Evolutionary conservation across 2,113 vertebrate genomes (phyloP).

Genomic region (Sinocyclocheilus maitianheensis): DNA sequence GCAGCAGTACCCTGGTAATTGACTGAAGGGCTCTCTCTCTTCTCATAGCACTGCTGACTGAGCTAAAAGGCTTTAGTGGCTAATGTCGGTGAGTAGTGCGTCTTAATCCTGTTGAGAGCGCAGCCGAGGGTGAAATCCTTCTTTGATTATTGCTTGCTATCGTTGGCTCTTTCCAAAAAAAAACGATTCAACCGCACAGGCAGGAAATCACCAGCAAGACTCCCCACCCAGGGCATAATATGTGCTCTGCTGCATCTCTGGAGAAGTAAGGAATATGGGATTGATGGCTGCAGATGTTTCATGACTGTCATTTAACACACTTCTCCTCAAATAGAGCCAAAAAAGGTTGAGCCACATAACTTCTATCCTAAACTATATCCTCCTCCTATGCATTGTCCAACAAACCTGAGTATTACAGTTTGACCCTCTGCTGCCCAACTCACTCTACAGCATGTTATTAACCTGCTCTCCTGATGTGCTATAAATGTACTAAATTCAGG

Average conservation of each 20-base stretch:
- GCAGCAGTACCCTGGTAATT: constrained; percentile 6
- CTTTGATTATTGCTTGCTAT: constrained; percentile 63
- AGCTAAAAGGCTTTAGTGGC: constrained; percentile 64
- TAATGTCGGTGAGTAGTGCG: constrained; percentile 68
- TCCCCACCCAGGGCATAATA: not conserved
- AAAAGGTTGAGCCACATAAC: not conserved
- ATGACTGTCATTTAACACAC: not conserved
- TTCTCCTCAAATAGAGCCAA: not conserved
- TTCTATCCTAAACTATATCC: not conserved
- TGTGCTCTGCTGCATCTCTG: not conserved
- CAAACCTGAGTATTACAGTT: not conserved
- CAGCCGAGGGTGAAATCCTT: constrained; percentile 69
- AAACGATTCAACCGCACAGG: constrained; percentile 34
- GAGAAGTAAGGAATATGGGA: not conserved
- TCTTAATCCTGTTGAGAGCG: constrained; percentile 73
- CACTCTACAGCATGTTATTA: not conserved
- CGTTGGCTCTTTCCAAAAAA: constrained; percentile 53
- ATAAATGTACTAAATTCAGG: not conserved
- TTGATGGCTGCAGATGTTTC: constrained; percentile 9
- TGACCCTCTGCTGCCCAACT: not conserved
- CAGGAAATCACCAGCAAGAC: constrained; percentile 1
- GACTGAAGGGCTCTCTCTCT: constrained; percentile 25
- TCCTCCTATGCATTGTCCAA: not conserved
- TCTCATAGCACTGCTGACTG: constrained; percentile 14
- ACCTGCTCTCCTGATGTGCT: not conserved